These are phyloP conservation scores for Adoxophyes honmai DNA, from an alignment of 1,140 invertebrate genomes.

Conservation along the genomic window DNA sequence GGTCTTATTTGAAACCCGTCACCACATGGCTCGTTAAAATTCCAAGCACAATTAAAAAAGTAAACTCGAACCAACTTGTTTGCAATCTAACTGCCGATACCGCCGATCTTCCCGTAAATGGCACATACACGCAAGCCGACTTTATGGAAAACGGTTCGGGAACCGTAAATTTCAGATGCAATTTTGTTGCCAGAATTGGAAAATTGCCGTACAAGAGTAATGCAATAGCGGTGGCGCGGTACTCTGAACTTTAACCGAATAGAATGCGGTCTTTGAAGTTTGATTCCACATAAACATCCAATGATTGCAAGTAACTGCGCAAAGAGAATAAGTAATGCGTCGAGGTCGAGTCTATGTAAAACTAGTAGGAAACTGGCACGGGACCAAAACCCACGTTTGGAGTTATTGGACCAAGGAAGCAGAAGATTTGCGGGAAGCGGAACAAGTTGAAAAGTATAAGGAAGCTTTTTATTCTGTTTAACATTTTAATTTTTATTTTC, in stretches of 20 bases:
- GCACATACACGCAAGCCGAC: too few relatives aligned
- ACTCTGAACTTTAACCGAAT: neutral
- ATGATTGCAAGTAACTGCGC: neutral
- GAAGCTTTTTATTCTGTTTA: too few relatives aligned
- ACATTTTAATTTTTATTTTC: too few relatives aligned
- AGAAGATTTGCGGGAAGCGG: neutral
- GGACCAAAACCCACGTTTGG: neutral
- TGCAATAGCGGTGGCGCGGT: neutral
- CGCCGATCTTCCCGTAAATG: too few relatives aligned
- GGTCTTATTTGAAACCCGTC: too few relatives aligned
- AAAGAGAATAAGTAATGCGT: neutral
- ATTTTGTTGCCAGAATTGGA: constrained; percentile 1
- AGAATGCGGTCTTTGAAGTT: neutral
- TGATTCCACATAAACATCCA: constrained; percentile 1
- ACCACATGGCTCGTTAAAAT: too few relatives aligned
- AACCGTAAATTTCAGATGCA: neutral
- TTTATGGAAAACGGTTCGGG: neutral
- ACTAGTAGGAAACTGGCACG: neutral
- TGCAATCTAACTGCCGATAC: too few relatives aligned
- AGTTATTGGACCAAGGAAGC: neutral
- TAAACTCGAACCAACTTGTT: too few relatives aligned
- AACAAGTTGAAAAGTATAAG: neutral
- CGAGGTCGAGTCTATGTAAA: neutral
- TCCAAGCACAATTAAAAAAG: too few relatives aligned
- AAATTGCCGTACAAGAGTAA: neutral